Percentiles rank a stretch among this genome's conserved stretches.
Conservation (phyloP, 2,888 invertebrate genomes). For the Microplitis deprimator region DNA sequence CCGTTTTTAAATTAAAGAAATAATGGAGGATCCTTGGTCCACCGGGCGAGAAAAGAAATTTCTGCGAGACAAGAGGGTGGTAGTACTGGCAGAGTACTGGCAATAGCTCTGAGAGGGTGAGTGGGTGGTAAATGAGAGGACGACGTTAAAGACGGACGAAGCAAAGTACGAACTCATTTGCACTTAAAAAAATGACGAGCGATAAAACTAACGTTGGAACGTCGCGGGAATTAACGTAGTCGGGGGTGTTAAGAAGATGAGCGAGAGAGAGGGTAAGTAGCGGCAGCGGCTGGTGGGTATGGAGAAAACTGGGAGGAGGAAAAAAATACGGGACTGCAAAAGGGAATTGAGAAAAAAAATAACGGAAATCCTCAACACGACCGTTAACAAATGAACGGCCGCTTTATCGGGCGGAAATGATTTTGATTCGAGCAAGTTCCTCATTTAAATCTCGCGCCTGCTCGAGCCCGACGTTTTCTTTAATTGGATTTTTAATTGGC, state of each 20-base stretch:
- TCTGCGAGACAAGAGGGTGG: conserved; percentile 33
- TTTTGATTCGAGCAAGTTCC: conserved; percentile 64
- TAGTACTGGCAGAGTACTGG: neutral
- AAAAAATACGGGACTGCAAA: conserved; percentile 36
- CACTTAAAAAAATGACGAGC: conserved; percentile 70
- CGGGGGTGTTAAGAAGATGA: conserved; percentile 41
- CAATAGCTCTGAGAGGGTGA: neutral
- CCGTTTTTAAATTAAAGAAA: conserved; percentile 66
- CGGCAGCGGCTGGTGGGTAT: conserved; percentile 18
- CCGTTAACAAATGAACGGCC: conserved; percentile 68
- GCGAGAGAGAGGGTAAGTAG: conserved; percentile 31
- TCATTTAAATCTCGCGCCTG: conserved; percentile 64
- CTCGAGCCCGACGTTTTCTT: conserved; percentile 58
- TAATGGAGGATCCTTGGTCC: conserved; percentile 57
- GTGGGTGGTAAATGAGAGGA: conserved; percentile 39
- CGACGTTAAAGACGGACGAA: conserved; percentile 34
- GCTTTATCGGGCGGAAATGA: conserved; percentile 70
- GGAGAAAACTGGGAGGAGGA: conserved; percentile 34
- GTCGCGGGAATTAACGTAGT: conserved; percentile 49
- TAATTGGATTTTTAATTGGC: conserved; percentile 70
- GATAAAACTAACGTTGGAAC: conserved; percentile 66
- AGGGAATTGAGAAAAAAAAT: conserved; percentile 38
- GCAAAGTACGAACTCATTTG: conserved; percentile 65
- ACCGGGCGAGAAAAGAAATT: conserved; percentile 34
- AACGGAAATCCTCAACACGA: conserved; percentile 51